Conservation (phyloP, 2,113 vertebrate genomes). For the Copsychus sechellarum region DNA sequence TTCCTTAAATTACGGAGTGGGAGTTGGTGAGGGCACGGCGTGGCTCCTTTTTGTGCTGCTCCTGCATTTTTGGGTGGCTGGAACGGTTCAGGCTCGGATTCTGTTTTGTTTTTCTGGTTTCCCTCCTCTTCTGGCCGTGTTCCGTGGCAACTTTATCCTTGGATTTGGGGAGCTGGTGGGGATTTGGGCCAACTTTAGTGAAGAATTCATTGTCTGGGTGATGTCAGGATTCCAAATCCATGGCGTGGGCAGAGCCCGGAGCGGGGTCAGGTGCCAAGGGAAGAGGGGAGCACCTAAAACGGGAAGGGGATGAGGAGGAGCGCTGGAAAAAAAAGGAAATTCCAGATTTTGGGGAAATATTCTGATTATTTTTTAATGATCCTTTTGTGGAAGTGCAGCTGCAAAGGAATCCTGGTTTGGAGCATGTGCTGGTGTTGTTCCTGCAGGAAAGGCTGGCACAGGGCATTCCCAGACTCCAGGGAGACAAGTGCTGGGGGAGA, state of each 20-base stretch:
- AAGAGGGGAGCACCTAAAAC: not conserved
- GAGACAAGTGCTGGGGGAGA: not conserved
- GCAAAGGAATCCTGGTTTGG: too few species aligned
- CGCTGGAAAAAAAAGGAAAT: not conserved
- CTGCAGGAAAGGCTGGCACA: not conserved
- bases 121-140: not conserved
- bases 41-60: slow-evolving; percentile 32
- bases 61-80: slow-evolving; percentile 34
- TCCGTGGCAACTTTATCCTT: not conserved
- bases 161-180: not conserved
- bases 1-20: slow-evolving; percentile 50
- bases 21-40: not conserved
- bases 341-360: not conserved
- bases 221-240: not conserved
- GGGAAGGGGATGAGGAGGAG: not conserved
- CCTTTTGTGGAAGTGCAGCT: fast-evolving
- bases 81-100: not conserved
- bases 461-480: not conserved
- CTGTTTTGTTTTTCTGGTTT: not conserved
- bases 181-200: not conserved
- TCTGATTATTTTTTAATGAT: not conserved
- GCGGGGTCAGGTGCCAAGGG: not conserved
- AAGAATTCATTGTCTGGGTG: not conserved
- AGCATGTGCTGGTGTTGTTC: fast-evolving
- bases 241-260: not conserved